phyloP scores from a whole-genome alignment of 2,797 vertebrate genomes.

The Macrochelys suwanniensis region DNA sequence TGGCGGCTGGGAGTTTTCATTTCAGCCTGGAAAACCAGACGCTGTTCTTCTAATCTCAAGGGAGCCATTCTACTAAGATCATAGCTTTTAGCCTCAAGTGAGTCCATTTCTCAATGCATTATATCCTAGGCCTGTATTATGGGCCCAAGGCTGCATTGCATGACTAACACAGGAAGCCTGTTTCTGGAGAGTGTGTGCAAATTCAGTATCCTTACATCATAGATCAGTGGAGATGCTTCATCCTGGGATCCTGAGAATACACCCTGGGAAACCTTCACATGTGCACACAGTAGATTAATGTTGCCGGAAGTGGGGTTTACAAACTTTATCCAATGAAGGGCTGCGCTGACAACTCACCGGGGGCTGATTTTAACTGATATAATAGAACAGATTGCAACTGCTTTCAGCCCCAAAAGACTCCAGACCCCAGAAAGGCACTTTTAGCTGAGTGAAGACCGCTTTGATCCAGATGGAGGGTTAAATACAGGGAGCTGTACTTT shows the following conservation, averaged over 20 bases:
- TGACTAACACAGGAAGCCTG: neutral
- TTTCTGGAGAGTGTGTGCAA: neutral
- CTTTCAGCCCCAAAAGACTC: neutral
- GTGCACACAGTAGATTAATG: neutral
- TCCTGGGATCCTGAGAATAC: neutral
- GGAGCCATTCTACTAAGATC: neutral
- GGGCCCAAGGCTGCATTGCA: neutral
- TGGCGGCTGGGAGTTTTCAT: neutral
- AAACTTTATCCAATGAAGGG: neutral
- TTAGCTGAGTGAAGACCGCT: neutral
- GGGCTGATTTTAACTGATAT: neutral
- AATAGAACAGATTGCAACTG: neutral
- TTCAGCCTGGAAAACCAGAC: rapidly evolving
- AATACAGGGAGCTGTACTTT: neutral
- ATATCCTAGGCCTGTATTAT: neutral
- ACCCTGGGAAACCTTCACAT: neutral
- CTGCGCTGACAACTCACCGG: neutral
- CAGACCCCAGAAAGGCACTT: neutral
- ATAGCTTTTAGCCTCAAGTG: neutral
- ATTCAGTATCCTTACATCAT: neutral
- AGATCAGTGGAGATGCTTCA: neutral
- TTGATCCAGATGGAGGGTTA: neutral
- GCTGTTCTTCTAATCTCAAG: neutral
- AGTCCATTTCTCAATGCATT: neutral
- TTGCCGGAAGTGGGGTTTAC: neutral